Percentiles rank a stretch among this genome's conserved stretches.
These are phyloP conservation scores for Calameuta pallipes DNA, from an alignment of 2,888 invertebrate species.

Conservation along the genomic window DNA sequence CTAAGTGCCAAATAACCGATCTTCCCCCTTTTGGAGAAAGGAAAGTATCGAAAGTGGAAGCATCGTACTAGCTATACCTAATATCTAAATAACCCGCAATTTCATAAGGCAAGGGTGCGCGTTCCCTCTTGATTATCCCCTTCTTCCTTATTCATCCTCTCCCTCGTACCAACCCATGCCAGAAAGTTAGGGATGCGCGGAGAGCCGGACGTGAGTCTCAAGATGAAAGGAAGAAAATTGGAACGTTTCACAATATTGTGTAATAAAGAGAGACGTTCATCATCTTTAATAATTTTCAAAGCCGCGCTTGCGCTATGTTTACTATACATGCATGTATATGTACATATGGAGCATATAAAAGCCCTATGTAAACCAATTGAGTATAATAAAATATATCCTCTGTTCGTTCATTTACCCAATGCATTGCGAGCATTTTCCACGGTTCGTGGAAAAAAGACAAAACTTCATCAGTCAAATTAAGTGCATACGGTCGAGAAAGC, in stretches of 20 bases:
- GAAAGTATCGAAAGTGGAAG: no score
- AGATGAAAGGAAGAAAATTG: constrained; percentile 5
- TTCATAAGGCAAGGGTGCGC: neutral
- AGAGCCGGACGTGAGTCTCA: neutral
- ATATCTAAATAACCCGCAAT: neutral
- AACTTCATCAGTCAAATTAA: neutral
- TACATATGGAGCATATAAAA: neutral
- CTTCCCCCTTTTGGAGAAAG: no score
- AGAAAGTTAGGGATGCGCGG: neutral
- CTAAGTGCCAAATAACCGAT: no score
- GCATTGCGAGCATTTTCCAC: neutral
- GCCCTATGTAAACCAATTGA: neutral
- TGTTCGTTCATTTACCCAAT: neutral
- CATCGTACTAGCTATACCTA: no score
- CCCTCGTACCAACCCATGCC: neutral
- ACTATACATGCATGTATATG: neutral
- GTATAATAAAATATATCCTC: neutral
- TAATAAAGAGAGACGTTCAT: neutral
- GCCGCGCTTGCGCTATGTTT: neutral
- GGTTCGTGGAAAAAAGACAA: neutral
- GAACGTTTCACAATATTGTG: neutral
- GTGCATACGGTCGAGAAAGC: neutral
- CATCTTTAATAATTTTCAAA: neutral
- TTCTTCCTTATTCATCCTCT: neutral
- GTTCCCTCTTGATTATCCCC: neutral